Conservation (phyloP, 92 coral and sea anemone genomes). For the Epizoanthus stellaris region DNA sequence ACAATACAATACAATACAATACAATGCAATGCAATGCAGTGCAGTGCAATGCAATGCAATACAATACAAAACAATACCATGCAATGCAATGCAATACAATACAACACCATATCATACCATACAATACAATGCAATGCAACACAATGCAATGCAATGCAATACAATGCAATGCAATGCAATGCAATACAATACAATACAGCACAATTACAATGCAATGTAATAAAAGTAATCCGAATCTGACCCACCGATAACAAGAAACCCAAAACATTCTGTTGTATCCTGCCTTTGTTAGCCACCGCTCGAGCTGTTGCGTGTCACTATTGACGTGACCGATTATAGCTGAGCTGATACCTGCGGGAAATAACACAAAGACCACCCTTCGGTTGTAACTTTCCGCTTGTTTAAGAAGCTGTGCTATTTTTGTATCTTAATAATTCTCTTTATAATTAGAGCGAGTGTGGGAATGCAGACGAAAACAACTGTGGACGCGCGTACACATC, state of each 20-base stretch:
- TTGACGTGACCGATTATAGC: constrained; percentile 12
- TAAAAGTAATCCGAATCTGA: neutral
- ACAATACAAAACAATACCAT: neutral
- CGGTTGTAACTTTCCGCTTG: no score
- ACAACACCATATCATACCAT: neutral
- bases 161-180: neutral
- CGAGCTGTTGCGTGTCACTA: neutral
- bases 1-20: neutral
- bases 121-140: no score
- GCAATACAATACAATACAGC: neutral
- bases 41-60: neutral
- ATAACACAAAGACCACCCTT: no score
- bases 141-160: neutral
- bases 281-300: constrained; percentile 11
- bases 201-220: neutral
- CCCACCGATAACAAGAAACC: constrained; percentile 11
- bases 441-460: no score
- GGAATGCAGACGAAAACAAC: no score
- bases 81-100: neutral
- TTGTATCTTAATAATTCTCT: no score
- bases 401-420: no score
- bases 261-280: constrained; percentile 10
- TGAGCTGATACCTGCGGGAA: constrained; percentile 2
- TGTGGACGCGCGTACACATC: no score
- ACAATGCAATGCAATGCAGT: neutral